These are phyloP conservation scores for Cerastis leucographa DNA, from an alignment of 2,888 invertebrate species.

Conservation along the genomic window DNA sequence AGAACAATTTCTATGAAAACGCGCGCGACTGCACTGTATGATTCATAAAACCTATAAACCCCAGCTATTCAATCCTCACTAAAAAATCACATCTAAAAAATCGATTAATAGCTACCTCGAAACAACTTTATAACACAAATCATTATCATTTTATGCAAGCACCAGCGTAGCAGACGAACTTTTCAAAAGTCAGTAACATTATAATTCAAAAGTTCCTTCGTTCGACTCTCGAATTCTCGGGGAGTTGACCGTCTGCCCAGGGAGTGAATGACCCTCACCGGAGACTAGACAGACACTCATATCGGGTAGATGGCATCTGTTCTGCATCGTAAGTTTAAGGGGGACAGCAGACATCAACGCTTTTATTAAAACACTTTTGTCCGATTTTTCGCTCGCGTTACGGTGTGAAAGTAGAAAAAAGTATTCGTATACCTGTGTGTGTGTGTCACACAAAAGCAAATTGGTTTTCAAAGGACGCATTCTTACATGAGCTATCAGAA, in stretches of 20 bases:
- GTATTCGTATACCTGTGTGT: no score
- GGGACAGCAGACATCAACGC: neutral
- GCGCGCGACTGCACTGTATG: no score
- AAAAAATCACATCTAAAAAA: neutral
- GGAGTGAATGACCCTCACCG: slow-evolving; percentile 26
- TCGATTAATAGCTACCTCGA: neutral
- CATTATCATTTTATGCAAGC: neutral
- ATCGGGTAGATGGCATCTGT: neutral
- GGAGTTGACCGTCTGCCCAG: slow-evolving; percentile 20
- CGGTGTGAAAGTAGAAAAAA: no score
- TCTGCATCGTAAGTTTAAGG: slow-evolving; percentile 7
- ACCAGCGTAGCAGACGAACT: slow-evolving; percentile 8
- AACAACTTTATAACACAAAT: no score
- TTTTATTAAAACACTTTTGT: neutral
- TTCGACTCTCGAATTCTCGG: neutral
- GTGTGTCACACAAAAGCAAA: no score
- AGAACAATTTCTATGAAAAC: no score
- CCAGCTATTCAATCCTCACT: neutral
- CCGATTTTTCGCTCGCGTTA: no score
- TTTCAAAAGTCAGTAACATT: neutral
- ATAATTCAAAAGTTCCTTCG: slow-evolving; percentile 37
- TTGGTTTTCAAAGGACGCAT: no score
- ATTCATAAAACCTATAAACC: no score
- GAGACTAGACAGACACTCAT: slow-evolving; percentile 22
- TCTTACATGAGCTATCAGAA: no score